Base-by-base conservation (phyloP, 2,797 vertebrate species). In the Spatula versicolor region DNA sequence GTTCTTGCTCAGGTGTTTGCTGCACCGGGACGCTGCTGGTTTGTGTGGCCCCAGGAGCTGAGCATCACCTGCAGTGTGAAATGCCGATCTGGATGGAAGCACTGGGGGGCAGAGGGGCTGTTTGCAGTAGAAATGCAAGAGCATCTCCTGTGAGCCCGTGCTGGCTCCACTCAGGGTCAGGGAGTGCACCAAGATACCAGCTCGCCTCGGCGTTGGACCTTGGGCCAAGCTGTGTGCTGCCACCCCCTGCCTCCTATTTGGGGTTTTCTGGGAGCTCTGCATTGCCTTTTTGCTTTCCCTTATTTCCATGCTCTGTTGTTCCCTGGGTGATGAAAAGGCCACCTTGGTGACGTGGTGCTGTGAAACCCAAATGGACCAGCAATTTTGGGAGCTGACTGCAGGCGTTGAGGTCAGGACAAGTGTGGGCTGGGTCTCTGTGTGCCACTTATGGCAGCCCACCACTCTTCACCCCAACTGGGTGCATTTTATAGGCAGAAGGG, bases 381-480 rank as follows among this genome's bases (percentile, higher is more conserved):
- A 39, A 52, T 35, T 18, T 46, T 22, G 16, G 4, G 6, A 60
- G 39, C 22, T 52, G 35, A 2, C 14, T 19, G 59, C 19, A 13
- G 31, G 11, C 56, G 20, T 43, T 0, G 7, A 41, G 59, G 22
- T 41, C 33, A 68, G 83, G 39, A 22, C 2, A 6, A 41, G 37
- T 12, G 3, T 5, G 41, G 59, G 15, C 22, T 1, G 0, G 19
- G 23, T 25, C 25, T 73, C 25, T 37, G 5, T 0, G 0, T 22
- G 33, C 60, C 7, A 1, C 13, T 37, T 13, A 4, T 1, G 11
- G 28, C 2, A 33, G 30, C 41, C 52, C 11, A 6, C 17, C 2
- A 0, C 43, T 46, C 33, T 15, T 22, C 31, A 63, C n/a, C 21
- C 17, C 37, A 10, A 26, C 7, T 19, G 56, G 30, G 5, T 41